Percentiles rank a stretch among this genome's conserved stretches.
Evolutionary conservation across 2,797 vertebrate species (phyloP).

Genomic region (Tympanoctomys barrerae): DNA sequence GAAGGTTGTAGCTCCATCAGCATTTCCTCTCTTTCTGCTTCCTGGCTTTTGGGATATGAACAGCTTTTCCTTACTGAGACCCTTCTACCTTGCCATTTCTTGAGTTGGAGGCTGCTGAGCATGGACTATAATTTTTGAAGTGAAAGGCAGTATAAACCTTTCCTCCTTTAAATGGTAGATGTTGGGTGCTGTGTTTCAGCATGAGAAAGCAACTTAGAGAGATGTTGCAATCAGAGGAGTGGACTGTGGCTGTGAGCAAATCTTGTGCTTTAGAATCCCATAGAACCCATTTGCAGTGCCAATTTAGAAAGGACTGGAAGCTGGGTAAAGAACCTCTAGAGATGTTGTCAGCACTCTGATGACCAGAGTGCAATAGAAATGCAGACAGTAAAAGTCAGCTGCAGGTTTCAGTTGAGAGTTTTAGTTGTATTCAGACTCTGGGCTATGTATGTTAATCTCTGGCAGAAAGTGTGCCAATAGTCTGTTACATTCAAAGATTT

Average conservation of each 20-base stretch:
- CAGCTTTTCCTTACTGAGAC: not conserved
- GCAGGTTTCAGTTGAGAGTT: not conserved
- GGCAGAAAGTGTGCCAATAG: not conserved
- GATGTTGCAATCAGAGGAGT: not conserved
- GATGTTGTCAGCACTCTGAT: not conserved
- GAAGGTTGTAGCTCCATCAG: not conserved
- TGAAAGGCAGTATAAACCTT: not conserved
- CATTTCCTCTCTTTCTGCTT: not conserved
- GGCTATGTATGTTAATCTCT: not conserved
- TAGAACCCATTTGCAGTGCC: not conserved
- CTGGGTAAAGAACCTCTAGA: not conserved
- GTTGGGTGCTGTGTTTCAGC: not conserved
- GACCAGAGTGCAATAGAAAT: not conserved
- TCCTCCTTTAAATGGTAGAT: not conserved
- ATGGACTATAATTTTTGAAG: not conserved
- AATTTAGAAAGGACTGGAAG: not conserved
- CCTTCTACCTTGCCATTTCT: not conserved
- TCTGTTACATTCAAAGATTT: not conserved
- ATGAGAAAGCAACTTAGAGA: not conserved
- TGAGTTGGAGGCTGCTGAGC: not conserved
- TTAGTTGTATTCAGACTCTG: not conserved
- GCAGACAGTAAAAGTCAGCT: not conserved
- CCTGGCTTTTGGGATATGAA: not conserved
- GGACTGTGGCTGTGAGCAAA: not conserved
- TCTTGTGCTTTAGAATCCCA: not conserved